A percentile compares a stretch with the other conserved stretches of the same genome.
Conservation (phyloP, 2,888 invertebrate species). For the Hermaeophaga mercurialis region DNA sequence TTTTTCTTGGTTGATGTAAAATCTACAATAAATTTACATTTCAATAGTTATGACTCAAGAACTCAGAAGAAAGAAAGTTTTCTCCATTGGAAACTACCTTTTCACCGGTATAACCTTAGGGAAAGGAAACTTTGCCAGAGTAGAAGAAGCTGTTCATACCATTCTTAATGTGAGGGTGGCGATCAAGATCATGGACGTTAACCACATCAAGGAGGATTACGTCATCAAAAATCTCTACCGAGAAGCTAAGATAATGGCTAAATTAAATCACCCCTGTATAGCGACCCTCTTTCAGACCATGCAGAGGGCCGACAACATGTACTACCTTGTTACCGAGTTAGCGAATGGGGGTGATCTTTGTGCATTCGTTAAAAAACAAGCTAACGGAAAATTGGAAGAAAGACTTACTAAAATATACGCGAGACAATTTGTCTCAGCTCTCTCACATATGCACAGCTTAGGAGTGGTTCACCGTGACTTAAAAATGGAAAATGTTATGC, state of each 20-base stretch:
- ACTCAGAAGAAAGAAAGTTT: conserved; percentile 55
- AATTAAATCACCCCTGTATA: conserved; percentile 74
- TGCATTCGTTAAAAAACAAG: conserved; percentile 66
- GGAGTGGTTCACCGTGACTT: conserved; percentile 75
- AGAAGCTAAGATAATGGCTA: conserved; percentile 73
- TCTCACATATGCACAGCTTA: conserved; percentile 69
- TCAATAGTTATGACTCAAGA: conserved; percentile 6
- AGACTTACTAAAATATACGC: conserved; percentile 63
- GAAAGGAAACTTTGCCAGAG: conserved; percentile 77
- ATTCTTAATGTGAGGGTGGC: conserved; percentile 75
- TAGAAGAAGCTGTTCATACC: conserved; percentile 74
- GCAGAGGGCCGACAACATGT: conserved; percentile 65
- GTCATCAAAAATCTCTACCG: conserved; percentile 72
- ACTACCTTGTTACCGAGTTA: conserved; percentile 76
- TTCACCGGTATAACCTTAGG: conserved; percentile 73
- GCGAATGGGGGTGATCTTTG: conserved; percentile 75
- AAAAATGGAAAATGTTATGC: conserved; percentile 81
- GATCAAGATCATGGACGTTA: conserved; percentile 75
- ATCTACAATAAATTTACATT: not conserved
- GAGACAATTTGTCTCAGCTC: conserved; percentile 70
- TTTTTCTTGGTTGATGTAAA: conserved; percentile 3
- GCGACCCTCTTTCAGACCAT: conserved; percentile 74
- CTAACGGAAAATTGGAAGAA: conserved; percentile 63
- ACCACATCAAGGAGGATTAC: conserved; percentile 74
- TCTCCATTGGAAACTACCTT: conserved; percentile 71